A percentile compares a stretch with the other conserved stretches of the same genome.
Conservation (phyloP, 2,888 invertebrate species). For the Caenorhabditis sinica region DNA sequence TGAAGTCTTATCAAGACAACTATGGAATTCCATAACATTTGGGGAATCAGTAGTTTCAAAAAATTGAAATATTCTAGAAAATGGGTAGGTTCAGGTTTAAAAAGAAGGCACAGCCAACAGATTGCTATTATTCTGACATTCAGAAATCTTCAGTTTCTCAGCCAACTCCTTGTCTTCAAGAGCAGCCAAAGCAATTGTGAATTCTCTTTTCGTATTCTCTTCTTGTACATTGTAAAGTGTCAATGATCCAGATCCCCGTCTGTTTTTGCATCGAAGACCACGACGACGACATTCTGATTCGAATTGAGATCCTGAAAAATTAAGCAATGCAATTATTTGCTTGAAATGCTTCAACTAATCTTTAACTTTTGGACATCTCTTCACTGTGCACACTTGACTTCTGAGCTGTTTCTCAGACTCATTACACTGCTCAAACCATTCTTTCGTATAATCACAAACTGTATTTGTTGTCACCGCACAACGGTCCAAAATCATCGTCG, state of each 20-base stretch:
- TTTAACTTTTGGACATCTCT: slow-evolving; percentile 70
- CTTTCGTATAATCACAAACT: slow-evolving; percentile 70
- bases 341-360: slow-evolving; percentile 10
- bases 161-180: slow-evolving; percentile 60
- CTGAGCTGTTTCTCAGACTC: slow-evolving; percentile 64
- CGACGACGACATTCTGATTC: slow-evolving; percentile 67
- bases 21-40: not conserved
- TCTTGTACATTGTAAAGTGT: slow-evolving; percentile 71
- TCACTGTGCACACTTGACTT: slow-evolving; percentile 70
- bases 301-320: slow-evolving; percentile 58
- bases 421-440: slow-evolving; percentile 68
- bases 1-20: slow-evolving; percentile 3
- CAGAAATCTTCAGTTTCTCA: slow-evolving; percentile 46
- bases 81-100: not conserved
- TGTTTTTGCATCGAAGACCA: slow-evolving; percentile 66
- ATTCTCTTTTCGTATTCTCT: slow-evolving; percentile 63
- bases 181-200: slow-evolving; percentile 66
- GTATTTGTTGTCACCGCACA: slow-evolving; percentile 70
- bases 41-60: not conserved
- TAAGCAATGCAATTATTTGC: not conserved
- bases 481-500: slow-evolving; percentile 69
- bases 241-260: slow-evolving; percentile 68
- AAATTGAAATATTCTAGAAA: slow-evolving; percentile 15
- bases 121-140: not conserved
- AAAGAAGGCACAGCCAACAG: slow-evolving; percentile 12